Percentiles rank a stretch among this genome's conserved stretches.
Conservation (phyloP, 2,888 invertebrate species). For the Dryadula phaetusa region DNA sequence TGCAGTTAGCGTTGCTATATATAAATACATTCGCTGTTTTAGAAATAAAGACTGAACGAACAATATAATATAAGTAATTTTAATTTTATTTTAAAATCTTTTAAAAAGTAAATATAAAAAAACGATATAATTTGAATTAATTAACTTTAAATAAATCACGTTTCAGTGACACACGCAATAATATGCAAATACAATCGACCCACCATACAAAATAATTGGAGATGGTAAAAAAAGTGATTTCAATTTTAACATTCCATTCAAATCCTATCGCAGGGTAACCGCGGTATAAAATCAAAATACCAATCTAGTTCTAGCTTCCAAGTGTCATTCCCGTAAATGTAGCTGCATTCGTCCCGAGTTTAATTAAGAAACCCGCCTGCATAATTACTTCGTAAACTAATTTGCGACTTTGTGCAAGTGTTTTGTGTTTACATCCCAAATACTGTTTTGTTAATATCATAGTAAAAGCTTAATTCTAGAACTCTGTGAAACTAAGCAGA, state of each 20-base stretch:
- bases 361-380: slow-evolving; percentile 25
- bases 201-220: slow-evolving; percentile 16
- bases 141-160: not conserved
- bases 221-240: slow-evolving; percentile 13
- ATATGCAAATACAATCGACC: not conserved
- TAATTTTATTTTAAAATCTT: no score
- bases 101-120: no score
- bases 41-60: no score
- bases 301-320: slow-evolving; percentile 29
- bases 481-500: not conserved
- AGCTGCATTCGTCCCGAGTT: slow-evolving; percentile 11
- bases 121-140: no score
- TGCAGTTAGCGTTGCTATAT: no score
- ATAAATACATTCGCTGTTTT: no score
- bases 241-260: slow-evolving; percentile 44
- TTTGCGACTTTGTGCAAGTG: slow-evolving; percentile 26
- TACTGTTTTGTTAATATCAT: slow-evolving; percentile 14
- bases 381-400: slow-evolving; percentile 29
- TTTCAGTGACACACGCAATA: not conserved
- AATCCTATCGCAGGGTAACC: slow-evolving; percentile 43
- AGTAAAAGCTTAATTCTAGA: slow-evolving; percentile 3
- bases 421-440: slow-evolving; percentile 13
- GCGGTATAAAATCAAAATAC: slow-evolving; percentile 28
- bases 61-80: no score
- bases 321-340: slow-evolving; percentile 35